phyloP scores from a whole-genome alignment of 2,888 invertebrate genomes.

The Caradrina clavipalpis region DNA sequence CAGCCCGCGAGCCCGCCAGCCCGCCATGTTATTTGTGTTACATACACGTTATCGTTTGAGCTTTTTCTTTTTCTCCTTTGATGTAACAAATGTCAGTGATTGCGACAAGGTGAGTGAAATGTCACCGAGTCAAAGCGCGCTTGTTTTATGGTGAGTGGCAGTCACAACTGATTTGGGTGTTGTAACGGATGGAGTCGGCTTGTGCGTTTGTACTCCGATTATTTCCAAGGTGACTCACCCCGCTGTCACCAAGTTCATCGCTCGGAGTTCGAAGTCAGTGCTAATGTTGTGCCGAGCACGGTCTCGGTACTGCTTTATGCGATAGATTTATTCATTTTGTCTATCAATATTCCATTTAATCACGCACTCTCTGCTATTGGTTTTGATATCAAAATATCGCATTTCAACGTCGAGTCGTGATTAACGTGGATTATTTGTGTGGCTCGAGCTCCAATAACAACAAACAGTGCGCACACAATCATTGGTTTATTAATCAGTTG shows the following conservation, averaged over 20 bases:
- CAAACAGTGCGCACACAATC: slow-evolving; percentile 56
- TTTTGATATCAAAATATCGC: slow-evolving; percentile 55
- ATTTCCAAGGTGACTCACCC: slow-evolving; percentile 36
- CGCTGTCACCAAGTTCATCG: slow-evolving; percentile 28
- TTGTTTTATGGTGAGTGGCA: slow-evolving; percentile 33
- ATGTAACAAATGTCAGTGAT: slow-evolving; percentile 56
- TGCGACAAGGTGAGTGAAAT: slow-evolving; percentile 42
- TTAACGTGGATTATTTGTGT: slow-evolving; percentile 62
- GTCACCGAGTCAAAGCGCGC: slow-evolving; percentile 37
- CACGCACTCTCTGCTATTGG: slow-evolving; percentile 26
- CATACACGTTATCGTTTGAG: slow-evolving; percentile 59
- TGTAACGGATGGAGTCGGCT: slow-evolving; percentile 37
- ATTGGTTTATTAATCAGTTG: slow-evolving; percentile 62
- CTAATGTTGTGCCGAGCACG: slow-evolving; percentile 16
- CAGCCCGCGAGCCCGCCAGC: not conserved
- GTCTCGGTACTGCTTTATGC: not conserved
- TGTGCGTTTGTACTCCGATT: slow-evolving; percentile 28
- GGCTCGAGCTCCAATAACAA: slow-evolving; percentile 56
- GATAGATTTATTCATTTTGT: slow-evolving; percentile 23
- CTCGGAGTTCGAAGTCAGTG: slow-evolving; percentile 20
- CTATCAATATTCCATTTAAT: slow-evolving; percentile 48
- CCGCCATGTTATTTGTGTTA: slow-evolving; percentile 58
- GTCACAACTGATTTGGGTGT: slow-evolving; percentile 35
- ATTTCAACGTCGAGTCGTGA: slow-evolving; percentile 40
- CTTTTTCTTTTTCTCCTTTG: slow-evolving; percentile 58